Evolutionary conservation across 2,888 invertebrate species (phyloP).

Genomic region (Acanthopleura granulata): DNA sequence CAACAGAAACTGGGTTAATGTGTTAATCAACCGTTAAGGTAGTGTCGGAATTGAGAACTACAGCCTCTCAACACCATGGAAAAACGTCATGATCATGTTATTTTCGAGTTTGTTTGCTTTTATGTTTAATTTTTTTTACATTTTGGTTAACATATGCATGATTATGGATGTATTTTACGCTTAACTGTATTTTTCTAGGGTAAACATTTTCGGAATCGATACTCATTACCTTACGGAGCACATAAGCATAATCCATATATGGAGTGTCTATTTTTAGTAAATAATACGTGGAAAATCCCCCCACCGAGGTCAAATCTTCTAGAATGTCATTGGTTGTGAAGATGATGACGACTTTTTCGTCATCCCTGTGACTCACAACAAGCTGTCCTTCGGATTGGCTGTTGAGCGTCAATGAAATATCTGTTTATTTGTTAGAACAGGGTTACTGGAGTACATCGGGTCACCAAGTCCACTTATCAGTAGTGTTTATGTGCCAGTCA

Average conservation of each 20-base stretch:
- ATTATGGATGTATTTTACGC: no score
- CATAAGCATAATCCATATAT: neutral
- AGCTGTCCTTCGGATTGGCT: neutral
- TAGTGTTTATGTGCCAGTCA: neutral
- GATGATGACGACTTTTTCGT: conserved; percentile 9
- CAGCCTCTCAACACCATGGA: neutral
- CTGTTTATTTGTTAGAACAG: conserved; percentile 15
- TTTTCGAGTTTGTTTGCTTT: no score
- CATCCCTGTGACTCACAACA: neutral
- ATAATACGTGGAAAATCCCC: conserved; percentile 16
- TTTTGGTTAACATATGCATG: no score
- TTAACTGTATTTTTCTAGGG: no score
- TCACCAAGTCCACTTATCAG: neutral
- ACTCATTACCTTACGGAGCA: neutral
- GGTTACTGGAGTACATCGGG: conserved; percentile 6
- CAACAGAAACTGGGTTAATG: conserved; percentile 9
- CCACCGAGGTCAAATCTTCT: neutral
- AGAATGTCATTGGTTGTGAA: neutral
- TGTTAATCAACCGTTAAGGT: neutral
- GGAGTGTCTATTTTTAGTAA: neutral
- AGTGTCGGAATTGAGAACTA: neutral
- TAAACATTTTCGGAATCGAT: neutral
- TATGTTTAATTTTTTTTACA: no score
- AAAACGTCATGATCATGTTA: neutral
- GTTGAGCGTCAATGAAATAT: conserved; percentile 12